Evolutionary conservation across 2,113 vertebrate genomes (phyloP), one percentile per base, ranked within the genome.

Genomic region (Vireo altiloquus): DNA sequence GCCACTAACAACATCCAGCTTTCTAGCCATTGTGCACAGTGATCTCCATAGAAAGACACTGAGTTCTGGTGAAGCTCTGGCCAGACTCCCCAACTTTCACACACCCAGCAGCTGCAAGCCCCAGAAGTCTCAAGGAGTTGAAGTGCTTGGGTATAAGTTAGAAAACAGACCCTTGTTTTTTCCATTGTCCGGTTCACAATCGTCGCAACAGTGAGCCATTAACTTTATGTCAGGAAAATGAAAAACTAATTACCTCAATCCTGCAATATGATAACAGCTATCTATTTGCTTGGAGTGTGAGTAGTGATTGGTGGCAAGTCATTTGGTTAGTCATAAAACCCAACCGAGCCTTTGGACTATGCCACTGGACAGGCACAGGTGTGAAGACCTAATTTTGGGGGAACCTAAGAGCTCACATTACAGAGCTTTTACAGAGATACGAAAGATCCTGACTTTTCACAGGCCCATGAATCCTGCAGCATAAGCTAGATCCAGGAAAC

Each of bases 171-270:
- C 7, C 13, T 40, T 35, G 19, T 31, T n/a, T n/a, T 18, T 28
- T 13, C 19, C 31, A 22, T 4, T 46, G 10, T 18, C 57, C 57
- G 12, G 2, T 46, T 61, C 44, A 78, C 59, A 87, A 66, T 20
- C 2, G 0, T 10, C 74, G 17, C 22, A 57, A 28, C 10, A 18
- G 28, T 27, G 39, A 78, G 10, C 24, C 17, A 37, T 37, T 70
- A 69, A 47, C 9, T 19, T 10, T 8, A 10, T 1, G 0, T 1
- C 1, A 1, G 39, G 84, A 83, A 82, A 81, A 60, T 22, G 2
- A 70, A 52, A 69, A 80, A 28, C 1, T 5, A 50, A 18, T 23
- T 78, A 30, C 3, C 40, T 61, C 3, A 1, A 44, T 57, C 15
- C 54, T 78, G 20, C 22, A n/a, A 47, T 33, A 53, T 10, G 13